A percentile compares a stretch with the other conserved stretches of the same genome.
These are phyloP conservation scores for Lacerta viridis DNA, from an alignment of 2,797 vertebrate genomes.

Conservation along the genomic window DNA sequence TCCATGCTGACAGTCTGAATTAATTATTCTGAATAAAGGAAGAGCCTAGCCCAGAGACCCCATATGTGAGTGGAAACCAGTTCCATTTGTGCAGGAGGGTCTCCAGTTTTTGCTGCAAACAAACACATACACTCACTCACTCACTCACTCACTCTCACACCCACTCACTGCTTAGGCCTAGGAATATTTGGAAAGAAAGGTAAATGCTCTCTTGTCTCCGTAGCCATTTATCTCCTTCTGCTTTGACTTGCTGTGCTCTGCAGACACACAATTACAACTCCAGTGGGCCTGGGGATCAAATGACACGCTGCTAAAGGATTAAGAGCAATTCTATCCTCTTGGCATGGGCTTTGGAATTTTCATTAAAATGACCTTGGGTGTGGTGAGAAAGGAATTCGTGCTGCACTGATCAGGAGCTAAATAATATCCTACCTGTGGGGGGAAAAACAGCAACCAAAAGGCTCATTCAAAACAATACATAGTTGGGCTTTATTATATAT, in stretches of 20 bases:
- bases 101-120: no score
- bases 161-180: neutral
- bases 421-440: conserved; percentile 74
- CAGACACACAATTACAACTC: conserved; percentile 81
- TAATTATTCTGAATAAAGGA: neutral
- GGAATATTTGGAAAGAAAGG: conserved; percentile 41
- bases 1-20: neutral
- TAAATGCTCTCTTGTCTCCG: conserved; percentile 56
- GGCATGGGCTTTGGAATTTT: conserved; percentile 92
- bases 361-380: conserved; percentile 95
- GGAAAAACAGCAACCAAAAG: conserved; percentile 61
- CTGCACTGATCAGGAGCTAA: conserved; percentile 65
- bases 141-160: no score
- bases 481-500: conserved; percentile 51
- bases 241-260: conserved; percentile 68
- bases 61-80: no score
- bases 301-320: conserved; percentile 89
- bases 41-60: no score
- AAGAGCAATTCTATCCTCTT: conserved; percentile 91
- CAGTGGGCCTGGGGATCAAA: conserved; percentile 83
- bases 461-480: conserved; percentile 27
- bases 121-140: no score
- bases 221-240: conserved; percentile 68
- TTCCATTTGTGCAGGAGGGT: no score
- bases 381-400: conserved; percentile 88